phyloP scores from a whole-genome alignment of 2,113 vertebrate genomes.

The Corythaeola cristata region DNA sequence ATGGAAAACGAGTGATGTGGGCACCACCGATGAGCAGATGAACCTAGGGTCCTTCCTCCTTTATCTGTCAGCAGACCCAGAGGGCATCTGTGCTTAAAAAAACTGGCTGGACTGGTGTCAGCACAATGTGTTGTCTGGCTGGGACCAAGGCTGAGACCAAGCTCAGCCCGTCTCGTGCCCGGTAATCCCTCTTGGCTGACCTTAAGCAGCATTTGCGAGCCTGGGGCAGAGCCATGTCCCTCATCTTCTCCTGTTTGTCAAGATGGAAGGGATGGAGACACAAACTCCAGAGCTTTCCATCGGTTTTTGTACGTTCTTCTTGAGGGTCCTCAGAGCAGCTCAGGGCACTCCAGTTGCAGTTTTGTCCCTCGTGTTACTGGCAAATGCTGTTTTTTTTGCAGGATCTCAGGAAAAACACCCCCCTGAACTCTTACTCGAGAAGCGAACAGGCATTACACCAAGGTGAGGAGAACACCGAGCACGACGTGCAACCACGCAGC shows the following conservation, averaged over 20 bases:
- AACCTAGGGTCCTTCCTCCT: background rate
- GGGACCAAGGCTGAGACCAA: slow-evolving; percentile 24
- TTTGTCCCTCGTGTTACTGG: background rate
- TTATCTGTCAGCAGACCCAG: background rate
- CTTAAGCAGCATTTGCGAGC: background rate
- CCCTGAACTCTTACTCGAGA: background rate
- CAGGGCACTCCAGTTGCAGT: fast-evolving
- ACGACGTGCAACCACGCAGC: background rate
- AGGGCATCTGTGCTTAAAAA: slow-evolving; percentile 18
- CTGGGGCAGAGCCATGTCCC: background rate
- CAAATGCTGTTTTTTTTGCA: background rate
- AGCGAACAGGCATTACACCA: background rate
- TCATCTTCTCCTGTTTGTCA: background rate
- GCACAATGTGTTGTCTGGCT: background rate
- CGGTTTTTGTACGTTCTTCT: background rate
- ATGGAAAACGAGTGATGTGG: fast-evolving
- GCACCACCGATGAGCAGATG: background rate
- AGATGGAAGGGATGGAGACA: background rate
- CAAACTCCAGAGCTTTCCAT: fast-evolving
- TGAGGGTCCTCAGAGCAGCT: background rate
- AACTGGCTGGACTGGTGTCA: slow-evolving; percentile 21
- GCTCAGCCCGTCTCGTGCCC: background rate
- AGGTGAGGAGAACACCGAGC: background rate
- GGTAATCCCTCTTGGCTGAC: slow-evolving; percentile 50
- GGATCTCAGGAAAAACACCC: background rate